Base-by-base conservation (phyloP, 2,888 invertebrate genomes). In the Epinotia ramella region DNA sequence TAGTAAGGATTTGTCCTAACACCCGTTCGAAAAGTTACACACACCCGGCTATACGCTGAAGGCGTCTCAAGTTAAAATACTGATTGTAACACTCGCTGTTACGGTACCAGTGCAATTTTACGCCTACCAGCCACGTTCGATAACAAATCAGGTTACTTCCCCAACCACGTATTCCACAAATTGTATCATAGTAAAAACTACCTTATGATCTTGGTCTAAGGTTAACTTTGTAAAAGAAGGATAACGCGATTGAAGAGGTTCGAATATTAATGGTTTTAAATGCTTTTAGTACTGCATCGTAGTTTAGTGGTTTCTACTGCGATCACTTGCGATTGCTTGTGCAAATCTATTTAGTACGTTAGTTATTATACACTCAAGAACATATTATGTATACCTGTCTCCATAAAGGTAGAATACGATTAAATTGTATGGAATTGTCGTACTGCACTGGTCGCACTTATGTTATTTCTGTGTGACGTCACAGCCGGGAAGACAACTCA, bases 41-140 rank as follows among this genome's bases (percentile, higher is more conserved):
- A 33, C 33, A 33, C 33, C 33, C 7, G 6, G 33, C 33, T 33
- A 33, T 6, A 7, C 6, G 2, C 3, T 28, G 6, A 33, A 33
- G 33, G 7, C 33, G 40, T 13, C 18, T 46, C 40, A 24, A 60
- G 59, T 69, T 60, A 60, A 69, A 18, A 60, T 69, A 60, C 69
- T 46, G 69, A 12, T n/a, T 44, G 1, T 0, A 3, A 60, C 20
- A 40, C 20, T 24, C 44, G 46, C 69, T 28, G 60, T 60, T 59
- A 24, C 46, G 20, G 24, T 40, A 28, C 59, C 44, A 69, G 59
- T 69, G 69, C 69, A 69, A 69, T 69, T 69, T 69, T 49, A 69
- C 69, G 69, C 69, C 69, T 69, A 69, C 60, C 69, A 69, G 60
- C 59, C 60, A 69, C 69, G 69, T 69, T 69, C 69, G 69, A 69